Base-by-base conservation (phyloP, 2,113 vertebrate species). In the Capra hircus region DNA sequence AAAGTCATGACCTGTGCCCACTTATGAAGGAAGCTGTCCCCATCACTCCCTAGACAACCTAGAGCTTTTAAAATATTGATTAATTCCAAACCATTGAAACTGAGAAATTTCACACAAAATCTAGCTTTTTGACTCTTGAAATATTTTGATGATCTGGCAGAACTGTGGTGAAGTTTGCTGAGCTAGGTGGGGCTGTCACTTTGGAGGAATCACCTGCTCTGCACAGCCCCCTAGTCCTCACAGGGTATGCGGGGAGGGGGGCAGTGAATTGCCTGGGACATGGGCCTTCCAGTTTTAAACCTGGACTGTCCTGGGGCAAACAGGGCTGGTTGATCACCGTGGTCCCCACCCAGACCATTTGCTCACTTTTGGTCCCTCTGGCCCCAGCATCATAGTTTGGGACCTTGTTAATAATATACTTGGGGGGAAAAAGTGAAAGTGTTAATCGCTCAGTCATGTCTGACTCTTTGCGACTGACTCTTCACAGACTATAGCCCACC, bases 91-190 rank as follows among this genome's bases (percentile, higher is more conserved):
- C 52, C 30, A 48, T 57, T 25, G 19, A 77, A 74, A 48, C n/a
- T 45, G 78, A 62, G 36, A 77, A 30, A 48, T 77, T 64, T 74
- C 64, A 48, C 40, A 57, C 27, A 28, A 55, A 59, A 77, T 19
- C 21, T 53, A 74, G 62, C 25, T 93, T 85, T 74, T 53, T 36
- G 30, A 59, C 40, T 19, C 36, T 45, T 84, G 19, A 71, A 74
- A 57, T 48, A 12, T 23, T 2, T 6, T 0, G 28, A 55, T 19
- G 62, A n/a, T 27, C 40, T n/a, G 81, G 9, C 19, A 27, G 83
- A 55, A 19, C 12, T 12, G 62, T 2, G 4, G 21, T 13, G 23
- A 48, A 9, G 23, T 21, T n/a, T 0, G 0, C 77, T 5, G 45
- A 64, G n/a, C 16, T 23, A 8, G 25, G 33, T 6, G 57, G 45